Percentiles rank a stretch among this genome's conserved stretches.
Evolutionary conservation across 2,888 invertebrate genomes (phyloP).

Genomic region (Trissolcus brochymenae): DNA sequence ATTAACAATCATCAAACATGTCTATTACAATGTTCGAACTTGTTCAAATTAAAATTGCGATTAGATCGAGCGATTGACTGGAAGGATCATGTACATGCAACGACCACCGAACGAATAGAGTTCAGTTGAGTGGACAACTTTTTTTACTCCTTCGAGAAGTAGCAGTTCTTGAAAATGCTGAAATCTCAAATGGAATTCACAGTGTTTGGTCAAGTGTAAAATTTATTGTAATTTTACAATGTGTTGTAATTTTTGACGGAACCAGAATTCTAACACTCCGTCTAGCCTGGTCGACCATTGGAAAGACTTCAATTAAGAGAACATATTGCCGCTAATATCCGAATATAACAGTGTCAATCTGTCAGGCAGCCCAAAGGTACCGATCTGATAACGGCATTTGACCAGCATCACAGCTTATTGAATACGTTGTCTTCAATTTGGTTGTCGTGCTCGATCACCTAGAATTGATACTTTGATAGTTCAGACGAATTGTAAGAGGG

Average conservation of each 20-base stretch:
- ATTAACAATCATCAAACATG: neutral
- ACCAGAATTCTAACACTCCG: neutral
- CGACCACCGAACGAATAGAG: neutral
- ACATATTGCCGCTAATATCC: conserved; percentile 75
- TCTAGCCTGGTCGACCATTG: neutral
- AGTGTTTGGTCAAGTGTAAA: neutral
- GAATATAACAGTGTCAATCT: conserved; percentile 72
- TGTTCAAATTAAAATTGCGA: conserved; percentile 8
- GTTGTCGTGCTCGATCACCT: conserved; percentile 51
- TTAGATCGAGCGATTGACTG: conserved; percentile 1
- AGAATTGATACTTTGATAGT: conserved; percentile 54
- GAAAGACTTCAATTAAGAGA: conserved; percentile 70
- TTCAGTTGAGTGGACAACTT: neutral
- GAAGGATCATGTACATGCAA: conserved; percentile 4
- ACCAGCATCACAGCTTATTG: conserved; percentile 51
- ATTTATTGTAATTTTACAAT: neutral
- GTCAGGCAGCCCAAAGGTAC: conserved; percentile 70
- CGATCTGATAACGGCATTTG: conserved; percentile 65
- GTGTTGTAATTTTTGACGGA: conserved; percentile 1
- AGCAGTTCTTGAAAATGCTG: neutral
- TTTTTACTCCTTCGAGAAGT: neutral
- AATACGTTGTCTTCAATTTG: conserved; percentile 55
- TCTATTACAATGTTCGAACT: conserved; percentile 1
- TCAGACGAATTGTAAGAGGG: conserved; percentile 40
- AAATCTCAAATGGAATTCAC: neutral